Evolutionary conservation across 2,888 invertebrate genomes (phyloP).

Genomic region (Eupithecia inturbata): DNA sequence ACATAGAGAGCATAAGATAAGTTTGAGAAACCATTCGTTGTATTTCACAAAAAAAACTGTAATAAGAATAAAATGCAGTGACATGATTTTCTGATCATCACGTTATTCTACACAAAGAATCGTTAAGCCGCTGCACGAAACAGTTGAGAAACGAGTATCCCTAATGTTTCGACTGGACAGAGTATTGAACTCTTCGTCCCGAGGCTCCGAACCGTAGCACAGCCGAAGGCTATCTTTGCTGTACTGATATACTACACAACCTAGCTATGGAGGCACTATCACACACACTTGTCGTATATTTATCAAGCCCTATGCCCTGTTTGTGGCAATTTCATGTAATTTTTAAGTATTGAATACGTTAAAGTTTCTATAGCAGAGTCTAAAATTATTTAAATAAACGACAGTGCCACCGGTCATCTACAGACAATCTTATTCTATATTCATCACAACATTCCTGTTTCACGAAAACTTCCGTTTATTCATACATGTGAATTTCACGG

Average conservation of each 20-base stretch:
- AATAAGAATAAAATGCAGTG: constrained; percentile 14
- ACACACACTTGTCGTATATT: neutral
- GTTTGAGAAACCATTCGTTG: constrained; percentile 47
- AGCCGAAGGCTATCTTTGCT: neutral
- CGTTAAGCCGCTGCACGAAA: neutral
- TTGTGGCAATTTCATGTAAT: neutral
- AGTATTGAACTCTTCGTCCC: neutral
- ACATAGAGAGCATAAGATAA: constrained; percentile 56
- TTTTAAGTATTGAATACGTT: neutral
- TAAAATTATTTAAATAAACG: neutral
- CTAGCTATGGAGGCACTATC: neutral
- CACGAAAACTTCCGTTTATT: neutral
- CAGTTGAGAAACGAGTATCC: neutral
- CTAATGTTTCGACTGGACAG: neutral
- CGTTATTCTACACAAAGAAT: neutral
- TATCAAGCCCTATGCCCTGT: neutral
- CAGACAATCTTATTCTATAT: neutral
- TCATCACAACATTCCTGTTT: constrained; percentile 6
- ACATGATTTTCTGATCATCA: constrained; percentile 1
- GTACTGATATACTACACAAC: constrained; percentile 2
- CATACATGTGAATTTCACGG: neutral
- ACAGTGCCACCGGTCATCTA: neutral
- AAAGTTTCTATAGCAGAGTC: neutral
- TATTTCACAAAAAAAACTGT: constrained; percentile 25
- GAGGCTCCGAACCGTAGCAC: neutral